Evolutionary conservation across 2,113 vertebrate species (phyloP).

Genomic region (Bujurquina vittata): DNA sequence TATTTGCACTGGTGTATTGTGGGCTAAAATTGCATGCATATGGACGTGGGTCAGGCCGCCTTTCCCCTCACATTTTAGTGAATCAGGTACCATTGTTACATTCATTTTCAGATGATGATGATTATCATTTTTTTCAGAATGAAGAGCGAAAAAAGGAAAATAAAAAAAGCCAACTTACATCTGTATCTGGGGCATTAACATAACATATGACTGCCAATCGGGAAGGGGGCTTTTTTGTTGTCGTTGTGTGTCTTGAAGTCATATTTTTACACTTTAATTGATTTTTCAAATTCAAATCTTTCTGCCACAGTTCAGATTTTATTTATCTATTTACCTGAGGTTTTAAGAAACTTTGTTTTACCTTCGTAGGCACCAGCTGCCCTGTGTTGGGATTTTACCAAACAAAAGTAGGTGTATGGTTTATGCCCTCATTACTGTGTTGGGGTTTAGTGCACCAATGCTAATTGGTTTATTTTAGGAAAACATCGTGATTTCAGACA

Average conservation of each 20-base stretch:
- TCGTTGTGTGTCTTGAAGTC: neutral
- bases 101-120: neutral
- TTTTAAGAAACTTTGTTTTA: neutral
- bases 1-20: neutral
- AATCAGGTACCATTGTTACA: neutral
- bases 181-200: neutral
- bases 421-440: neutral
- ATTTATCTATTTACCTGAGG: neutral
- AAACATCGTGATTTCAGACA: neutral
- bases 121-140: neutral
- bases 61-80: neutral
- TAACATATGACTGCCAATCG: neutral
- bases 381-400: neutral
- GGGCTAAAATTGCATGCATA: too few relatives aligned
- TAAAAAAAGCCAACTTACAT: neutral
- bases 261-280: neutral
- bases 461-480: neutral
- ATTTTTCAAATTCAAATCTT: neutral
- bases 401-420: neutral
- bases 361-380: neutral
- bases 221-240: fast-evolving
- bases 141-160: neutral
- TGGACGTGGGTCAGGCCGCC: neutral
- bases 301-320: neutral
- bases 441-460: neutral